Conservation (phyloP, 1,140 invertebrate genomes). For the Ostrea denselamellosa region DNA sequence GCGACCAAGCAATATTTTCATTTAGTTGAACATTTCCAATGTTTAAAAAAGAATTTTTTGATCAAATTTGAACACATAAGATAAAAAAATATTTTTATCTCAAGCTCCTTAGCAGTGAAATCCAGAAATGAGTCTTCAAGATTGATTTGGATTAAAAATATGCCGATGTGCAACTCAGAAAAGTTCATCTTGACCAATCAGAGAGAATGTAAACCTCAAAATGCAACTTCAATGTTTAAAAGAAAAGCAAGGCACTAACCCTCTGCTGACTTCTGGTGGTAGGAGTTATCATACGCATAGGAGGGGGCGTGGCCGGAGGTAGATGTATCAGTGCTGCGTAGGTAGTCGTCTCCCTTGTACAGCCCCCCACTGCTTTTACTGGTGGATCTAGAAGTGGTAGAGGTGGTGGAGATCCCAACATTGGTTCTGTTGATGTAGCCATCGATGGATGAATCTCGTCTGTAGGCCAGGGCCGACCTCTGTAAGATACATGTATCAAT, state of each 20-base stretch:
- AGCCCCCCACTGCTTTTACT: conserved; percentile 91
- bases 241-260: conserved; percentile 43
- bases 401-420: conserved; percentile 96
- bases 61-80: too few relatives aligned
- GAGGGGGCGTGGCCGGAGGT: conserved; percentile 71
- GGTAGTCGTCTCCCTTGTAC: conserved; percentile 83
- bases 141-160: too few relatives aligned
- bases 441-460: conserved; percentile 80
- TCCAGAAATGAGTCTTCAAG: too few relatives aligned
- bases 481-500: conserved; percentile 44
- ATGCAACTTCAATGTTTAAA: too few relatives aligned
- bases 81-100: too few relatives aligned
- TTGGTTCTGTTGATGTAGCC: conserved; percentile 85
- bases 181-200: too few relatives aligned
- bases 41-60: too few relatives aligned
- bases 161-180: too few relatives aligned
- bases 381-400: conserved; percentile 94
- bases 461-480: conserved; percentile 90
- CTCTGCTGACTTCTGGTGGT: conserved; percentile 58
- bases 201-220: too few relatives aligned
- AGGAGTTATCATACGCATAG: conserved; percentile 66
- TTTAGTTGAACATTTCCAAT: too few relatives aligned
- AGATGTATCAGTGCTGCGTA: conserved; percentile 73
- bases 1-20: too few relatives aligned
- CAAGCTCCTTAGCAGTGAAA: too few relatives aligned